Percentiles rank a stretch among this genome's conserved stretches.
Evolutionary conservation across 1,140 invertebrate genomes (phyloP).

Genomic region (Drosophila leontia): DNA sequence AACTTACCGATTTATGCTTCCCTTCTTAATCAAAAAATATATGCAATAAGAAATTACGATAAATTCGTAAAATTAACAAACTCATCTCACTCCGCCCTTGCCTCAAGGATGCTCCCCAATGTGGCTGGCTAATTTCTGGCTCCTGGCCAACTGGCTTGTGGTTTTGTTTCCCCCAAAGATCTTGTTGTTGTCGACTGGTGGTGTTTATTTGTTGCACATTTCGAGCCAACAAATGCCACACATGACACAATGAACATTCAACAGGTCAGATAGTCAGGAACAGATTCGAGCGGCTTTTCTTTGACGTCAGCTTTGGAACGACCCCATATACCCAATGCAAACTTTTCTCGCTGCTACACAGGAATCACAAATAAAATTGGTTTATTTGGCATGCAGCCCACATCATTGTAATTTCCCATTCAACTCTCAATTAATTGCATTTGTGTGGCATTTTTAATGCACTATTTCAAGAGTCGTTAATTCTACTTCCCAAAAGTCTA

Average conservation of each 20-base stretch:
- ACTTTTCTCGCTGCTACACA: background rate
- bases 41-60: background rate
- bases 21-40: background rate
- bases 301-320: constrained; percentile 3
- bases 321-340: background rate
- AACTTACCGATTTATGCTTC: background rate
- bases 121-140: constrained; percentile 64
- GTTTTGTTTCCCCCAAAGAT: constrained; percentile 20
- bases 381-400: constrained; percentile 22
- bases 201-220: constrained; percentile 77
- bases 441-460: constrained; percentile 31
- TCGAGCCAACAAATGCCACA: constrained; percentile 59
- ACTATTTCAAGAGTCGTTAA: constrained; percentile 25
- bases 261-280: background rate
- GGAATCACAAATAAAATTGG: constrained; percentile 23
- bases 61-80: background rate
- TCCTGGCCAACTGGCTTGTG: constrained; percentile 43
- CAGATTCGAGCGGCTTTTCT: background rate
- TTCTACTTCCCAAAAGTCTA: constrained; percentile 6
- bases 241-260: constrained; percentile 36
- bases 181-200: constrained; percentile 13
- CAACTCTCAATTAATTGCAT: constrained; percentile 23
- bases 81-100: background rate
- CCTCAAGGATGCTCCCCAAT: background rate
- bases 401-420: constrained; percentile 13